phyloP scores from a whole-genome alignment of 2,113 vertebrate genomes.

The Dissostichus mawsoni region DNA sequence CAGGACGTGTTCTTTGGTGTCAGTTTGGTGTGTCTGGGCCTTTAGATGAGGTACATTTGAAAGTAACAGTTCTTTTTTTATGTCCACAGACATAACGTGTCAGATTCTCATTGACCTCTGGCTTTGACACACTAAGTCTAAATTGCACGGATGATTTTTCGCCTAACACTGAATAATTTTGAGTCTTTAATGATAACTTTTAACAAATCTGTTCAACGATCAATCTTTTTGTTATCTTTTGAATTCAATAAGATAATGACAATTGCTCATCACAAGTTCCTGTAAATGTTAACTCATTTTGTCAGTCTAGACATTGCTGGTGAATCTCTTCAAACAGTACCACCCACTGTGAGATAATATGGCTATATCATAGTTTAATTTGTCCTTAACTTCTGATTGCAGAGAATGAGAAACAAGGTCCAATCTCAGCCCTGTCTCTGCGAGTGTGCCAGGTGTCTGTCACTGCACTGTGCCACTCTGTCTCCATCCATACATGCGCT shows the following conservation, averaged over 20 bases:
- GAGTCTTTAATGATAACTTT: background rate
- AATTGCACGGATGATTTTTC: too few species aligned
- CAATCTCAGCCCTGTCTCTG: background rate
- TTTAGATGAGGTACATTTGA: background rate
- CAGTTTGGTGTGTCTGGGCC: too few species aligned
- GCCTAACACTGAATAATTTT: background rate
- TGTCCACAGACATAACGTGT: background rate
- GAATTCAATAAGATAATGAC: too few species aligned
- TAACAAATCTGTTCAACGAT: background rate
- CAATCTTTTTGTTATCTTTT: background rate
- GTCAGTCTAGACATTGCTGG: background rate
- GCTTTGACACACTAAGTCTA: too few species aligned
- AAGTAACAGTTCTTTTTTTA: background rate
- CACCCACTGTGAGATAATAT: background rate
- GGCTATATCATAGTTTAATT: slow-evolving; percentile 4
- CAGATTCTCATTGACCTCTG: too few species aligned
- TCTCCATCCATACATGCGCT: slow-evolving; percentile 36
- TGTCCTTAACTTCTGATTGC: slow-evolving; percentile 1
- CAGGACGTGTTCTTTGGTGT: too few species aligned
- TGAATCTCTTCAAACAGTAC: background rate
- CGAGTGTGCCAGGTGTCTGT: slow-evolving; percentile 7
- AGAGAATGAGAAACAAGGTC: background rate
- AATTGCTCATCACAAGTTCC: background rate
- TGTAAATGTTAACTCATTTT: background rate
- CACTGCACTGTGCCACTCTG: slow-evolving; percentile 4